phyloP scores from a whole-genome alignment of 2,888 invertebrate species.

The Trachelus troglodyta region DNA sequence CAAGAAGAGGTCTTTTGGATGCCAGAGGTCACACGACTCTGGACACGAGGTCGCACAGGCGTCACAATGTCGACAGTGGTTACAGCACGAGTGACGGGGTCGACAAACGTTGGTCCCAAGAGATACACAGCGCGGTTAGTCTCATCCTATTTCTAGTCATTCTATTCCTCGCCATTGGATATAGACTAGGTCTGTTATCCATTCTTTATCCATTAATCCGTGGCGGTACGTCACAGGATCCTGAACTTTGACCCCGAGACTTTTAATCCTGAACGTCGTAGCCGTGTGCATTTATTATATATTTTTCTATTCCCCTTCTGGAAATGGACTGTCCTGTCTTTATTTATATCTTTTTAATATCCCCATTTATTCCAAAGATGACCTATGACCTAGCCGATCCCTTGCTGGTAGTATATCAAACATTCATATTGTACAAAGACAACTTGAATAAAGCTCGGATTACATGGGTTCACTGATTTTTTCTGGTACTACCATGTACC shows the following conservation, averaged over 20 bases:
- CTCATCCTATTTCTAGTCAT: slow-evolving; percentile 38
- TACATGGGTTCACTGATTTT: slow-evolving; percentile 6
- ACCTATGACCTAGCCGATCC: background rate
- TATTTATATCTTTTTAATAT: background rate
- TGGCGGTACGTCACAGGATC: background rate
- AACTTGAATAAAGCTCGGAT: background rate
- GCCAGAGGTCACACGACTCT: slow-evolving; percentile 68
- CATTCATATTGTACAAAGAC: background rate
- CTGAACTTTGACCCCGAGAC: background rate
- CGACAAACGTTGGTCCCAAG: slow-evolving; percentile 88
- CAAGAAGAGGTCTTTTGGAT: slow-evolving; percentile 69
- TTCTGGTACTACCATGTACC: slow-evolving; percentile 12
- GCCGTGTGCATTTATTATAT: background rate
- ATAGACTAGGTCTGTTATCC: background rate
- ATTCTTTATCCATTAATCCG: background rate
- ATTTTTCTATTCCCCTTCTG: background rate
- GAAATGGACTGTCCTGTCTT: background rate
- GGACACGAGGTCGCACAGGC: slow-evolving; percentile 69
- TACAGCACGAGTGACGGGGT: slow-evolving; percentile 88
- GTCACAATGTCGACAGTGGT: slow-evolving; percentile 89
- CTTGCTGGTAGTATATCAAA: background rate
- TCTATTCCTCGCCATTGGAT: background rate
- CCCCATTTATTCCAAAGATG: background rate
- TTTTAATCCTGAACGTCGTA: background rate
- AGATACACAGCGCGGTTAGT: slow-evolving; percentile 68